A percentile compares a stretch with the other conserved stretches of the same genome.
Evolutionary conservation across 2,797 vertebrate species (phyloP).

Genomic region (Pipistrellus pygmaeus): DNA sequence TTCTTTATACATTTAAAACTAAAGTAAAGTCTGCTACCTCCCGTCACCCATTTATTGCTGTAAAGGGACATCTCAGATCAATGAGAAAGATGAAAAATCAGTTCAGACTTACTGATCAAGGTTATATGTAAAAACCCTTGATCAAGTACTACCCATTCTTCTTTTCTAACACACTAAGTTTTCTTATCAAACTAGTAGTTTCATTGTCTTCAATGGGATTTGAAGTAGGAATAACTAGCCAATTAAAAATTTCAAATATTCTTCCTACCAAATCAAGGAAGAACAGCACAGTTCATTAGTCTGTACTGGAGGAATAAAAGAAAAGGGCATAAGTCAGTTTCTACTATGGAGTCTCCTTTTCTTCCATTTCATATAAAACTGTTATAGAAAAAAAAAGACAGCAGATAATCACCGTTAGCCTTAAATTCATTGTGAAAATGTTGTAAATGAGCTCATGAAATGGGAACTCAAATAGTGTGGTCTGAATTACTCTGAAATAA

Average conservation of each 20-base stretch:
- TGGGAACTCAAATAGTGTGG: neutral
- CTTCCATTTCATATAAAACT: neutral
- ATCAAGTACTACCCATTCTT: conserved; percentile 10
- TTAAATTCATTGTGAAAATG: conserved; percentile 61
- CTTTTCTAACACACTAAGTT: conserved; percentile 54
- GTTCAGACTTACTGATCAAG: conserved; percentile 32
- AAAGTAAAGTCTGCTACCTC: conserved; percentile 75
- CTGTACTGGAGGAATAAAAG: neutral
- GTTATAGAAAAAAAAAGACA: conserved; percentile 13
- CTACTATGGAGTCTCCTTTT: neutral
- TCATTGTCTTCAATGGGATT: conserved; percentile 45
- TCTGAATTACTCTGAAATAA: conserved; percentile 40
- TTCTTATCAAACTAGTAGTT: conserved; percentile 61
- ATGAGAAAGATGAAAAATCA: conserved; percentile 38
- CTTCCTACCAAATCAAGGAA: conserved; percentile 63
- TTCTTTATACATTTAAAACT: conserved; percentile 69
- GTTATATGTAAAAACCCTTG: conserved; percentile 43
- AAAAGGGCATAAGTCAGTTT: neutral
- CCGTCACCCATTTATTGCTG: conserved; percentile 48
- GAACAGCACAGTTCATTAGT: neutral
- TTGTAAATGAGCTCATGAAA: conserved; percentile 43
- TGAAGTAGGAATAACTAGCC: conserved; percentile 32
- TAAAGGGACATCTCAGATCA: conserved; percentile 61
- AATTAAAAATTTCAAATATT: conserved; percentile 71
- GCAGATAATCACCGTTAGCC: conserved; percentile 8